These are phyloP conservation scores for Zygothrica quintamaculata DNA, from an alignment of 2,888 invertebrate genomes.

Conservation along the genomic window DNA sequence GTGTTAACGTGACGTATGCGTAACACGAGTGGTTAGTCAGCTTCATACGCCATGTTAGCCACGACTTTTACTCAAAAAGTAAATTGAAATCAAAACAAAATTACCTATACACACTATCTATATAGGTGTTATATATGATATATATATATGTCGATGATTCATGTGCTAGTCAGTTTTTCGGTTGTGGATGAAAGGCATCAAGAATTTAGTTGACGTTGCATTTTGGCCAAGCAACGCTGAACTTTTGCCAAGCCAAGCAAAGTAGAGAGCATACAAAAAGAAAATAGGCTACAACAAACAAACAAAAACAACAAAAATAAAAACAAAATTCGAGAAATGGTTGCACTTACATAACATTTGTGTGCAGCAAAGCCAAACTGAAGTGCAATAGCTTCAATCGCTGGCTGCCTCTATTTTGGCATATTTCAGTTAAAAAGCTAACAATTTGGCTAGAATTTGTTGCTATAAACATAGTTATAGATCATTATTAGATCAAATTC, in stretches of 20 bases:
- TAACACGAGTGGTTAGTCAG: conserved; percentile 34
- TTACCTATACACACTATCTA: conserved; percentile 31
- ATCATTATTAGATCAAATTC: too few species aligned
- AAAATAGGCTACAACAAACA: not conserved
- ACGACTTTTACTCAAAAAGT: conserved; percentile 9
- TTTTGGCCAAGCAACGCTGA: conserved; percentile 37
- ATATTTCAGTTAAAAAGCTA: too few species aligned
- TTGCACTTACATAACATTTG: conserved; percentile 52
- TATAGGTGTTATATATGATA: too few species aligned
- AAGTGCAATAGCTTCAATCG: conserved; percentile 39
- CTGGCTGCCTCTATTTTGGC: conserved; percentile 50
- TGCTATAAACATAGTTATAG: too few species aligned
- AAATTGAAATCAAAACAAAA: conserved; percentile 9
- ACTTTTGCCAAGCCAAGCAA: conserved; percentile 58
- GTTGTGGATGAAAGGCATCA: not conserved
- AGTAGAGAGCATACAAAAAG: conserved; percentile 39
- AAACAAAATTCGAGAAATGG: conserved; percentile 47
- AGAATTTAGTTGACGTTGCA: conserved; percentile 47
- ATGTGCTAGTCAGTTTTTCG: too few species aligned
- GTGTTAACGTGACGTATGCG: conserved; percentile 64
- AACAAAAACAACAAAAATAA: conserved; percentile 26
- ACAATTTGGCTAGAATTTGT: too few species aligned
- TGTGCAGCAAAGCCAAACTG: conserved; percentile 28
- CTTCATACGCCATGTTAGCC: conserved; percentile 49
- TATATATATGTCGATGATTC: conserved; percentile 48